phyloP scores from a whole-genome alignment of 2,888 invertebrate species.

The Drosophila pseudotakahashii region DNA sequence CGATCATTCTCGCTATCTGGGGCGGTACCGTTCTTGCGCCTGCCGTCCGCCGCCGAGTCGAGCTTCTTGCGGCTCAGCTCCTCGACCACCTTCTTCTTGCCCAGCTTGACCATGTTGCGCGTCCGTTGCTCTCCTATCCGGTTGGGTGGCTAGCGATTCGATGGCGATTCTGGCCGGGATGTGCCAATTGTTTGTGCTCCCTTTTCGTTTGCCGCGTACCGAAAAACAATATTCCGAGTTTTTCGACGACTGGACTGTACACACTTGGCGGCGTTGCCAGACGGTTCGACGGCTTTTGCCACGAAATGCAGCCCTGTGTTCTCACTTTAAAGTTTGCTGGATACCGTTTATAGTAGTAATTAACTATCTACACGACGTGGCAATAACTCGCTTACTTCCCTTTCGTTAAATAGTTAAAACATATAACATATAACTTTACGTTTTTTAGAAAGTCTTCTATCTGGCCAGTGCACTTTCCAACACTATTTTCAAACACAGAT shows the following conservation, averaged over 20 bases:
- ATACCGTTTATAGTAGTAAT: too few relatives aligned
- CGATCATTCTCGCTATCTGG: slow-evolving; percentile 45
- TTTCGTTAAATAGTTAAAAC: too few relatives aligned
- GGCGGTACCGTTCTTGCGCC: slow-evolving; percentile 61
- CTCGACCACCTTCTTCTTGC: slow-evolving; percentile 80
- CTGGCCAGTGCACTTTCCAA: too few relatives aligned
- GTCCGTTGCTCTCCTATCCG: neutral
- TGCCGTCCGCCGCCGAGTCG: slow-evolving; percentile 60
- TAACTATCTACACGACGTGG: too few relatives aligned
- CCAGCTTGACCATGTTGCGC: slow-evolving; percentile 76
- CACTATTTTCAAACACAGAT: too few relatives aligned
- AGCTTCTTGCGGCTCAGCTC: slow-evolving; percentile 76
- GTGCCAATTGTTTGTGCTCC: slow-evolving; percentile 4
- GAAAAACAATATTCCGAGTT: slow-evolving; percentile 5
- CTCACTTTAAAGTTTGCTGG: too few relatives aligned
- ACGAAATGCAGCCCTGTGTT: too few relatives aligned
- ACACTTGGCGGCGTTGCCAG: slow-evolving; percentile 4
- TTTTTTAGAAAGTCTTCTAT: too few relatives aligned
- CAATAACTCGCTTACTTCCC: too few relatives aligned
- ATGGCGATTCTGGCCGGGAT: neutral
- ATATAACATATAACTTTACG: too few relatives aligned
- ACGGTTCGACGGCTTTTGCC: neutral
- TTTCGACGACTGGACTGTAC: slow-evolving; percentile 24
- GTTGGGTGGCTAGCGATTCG: neutral
- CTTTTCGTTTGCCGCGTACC: slow-evolving; percentile 25